These are phyloP conservation scores for Conus ventricosus DNA, from an alignment of 1,140 invertebrate genomes.

Conservation along the genomic window DNA sequence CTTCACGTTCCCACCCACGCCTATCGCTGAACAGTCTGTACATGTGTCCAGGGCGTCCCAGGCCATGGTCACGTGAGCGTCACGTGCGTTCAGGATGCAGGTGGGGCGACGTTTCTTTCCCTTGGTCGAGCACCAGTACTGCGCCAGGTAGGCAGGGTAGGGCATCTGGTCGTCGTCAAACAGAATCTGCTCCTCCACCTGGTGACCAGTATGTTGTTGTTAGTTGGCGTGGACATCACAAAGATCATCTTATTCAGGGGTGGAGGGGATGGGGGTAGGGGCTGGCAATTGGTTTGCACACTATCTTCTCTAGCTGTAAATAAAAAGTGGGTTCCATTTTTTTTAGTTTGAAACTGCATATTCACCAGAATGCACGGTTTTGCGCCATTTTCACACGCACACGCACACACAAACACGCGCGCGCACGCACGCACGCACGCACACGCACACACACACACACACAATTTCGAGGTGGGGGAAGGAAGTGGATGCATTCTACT, in stretches of 20 bases:
- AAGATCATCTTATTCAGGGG: neutral
- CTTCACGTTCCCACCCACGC: slow-evolving; percentile 53
- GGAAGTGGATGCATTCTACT: too few species aligned
- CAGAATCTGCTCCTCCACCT: neutral
- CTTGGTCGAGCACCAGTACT: neutral
- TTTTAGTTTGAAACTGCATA: too few species aligned
- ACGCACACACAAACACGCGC: too few species aligned
- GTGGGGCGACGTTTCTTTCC: slow-evolving; percentile 25
- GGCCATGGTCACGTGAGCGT: slow-evolving; percentile 29
- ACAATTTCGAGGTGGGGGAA: too few species aligned
- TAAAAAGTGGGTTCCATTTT: too few species aligned
- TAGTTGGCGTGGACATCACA: neutral
- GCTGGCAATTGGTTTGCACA: neutral
- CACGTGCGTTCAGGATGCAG: slow-evolving; percentile 36
- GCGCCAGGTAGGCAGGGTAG: neutral
- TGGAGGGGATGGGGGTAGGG: neutral
- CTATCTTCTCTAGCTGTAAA: too few species aligned
- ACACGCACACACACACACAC: too few species aligned
- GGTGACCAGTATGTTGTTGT: too few species aligned
- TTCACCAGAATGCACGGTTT: too few species aligned
- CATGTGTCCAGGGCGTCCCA: slow-evolving; percentile 33
- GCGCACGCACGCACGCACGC: too few species aligned
- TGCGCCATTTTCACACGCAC: too few species aligned
- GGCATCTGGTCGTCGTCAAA: neutral
- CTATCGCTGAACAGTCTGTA: slow-evolving; percentile 32